Evolutionary conservation across 2,888 invertebrate species (phyloP).

Genomic region (Hermodice carunculata): DNA sequence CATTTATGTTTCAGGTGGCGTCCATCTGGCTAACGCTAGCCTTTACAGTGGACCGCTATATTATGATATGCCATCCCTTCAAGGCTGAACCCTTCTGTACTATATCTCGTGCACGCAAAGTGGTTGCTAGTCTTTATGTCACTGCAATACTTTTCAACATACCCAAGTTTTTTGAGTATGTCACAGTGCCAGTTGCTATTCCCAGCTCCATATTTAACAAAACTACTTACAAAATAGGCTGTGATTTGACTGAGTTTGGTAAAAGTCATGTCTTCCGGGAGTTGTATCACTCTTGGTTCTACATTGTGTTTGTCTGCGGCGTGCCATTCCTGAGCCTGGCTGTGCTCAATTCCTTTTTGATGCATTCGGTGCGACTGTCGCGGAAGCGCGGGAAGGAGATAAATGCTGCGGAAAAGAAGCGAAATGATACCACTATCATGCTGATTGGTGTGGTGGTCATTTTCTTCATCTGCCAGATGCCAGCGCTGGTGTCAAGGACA

Average conservation of each 20-base stretch:
- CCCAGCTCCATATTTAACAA: slow-evolving; percentile 28
- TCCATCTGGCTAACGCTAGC: slow-evolving; percentile 68
- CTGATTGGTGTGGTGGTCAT: slow-evolving; percentile 68
- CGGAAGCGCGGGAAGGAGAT: slow-evolving; percentile 58
- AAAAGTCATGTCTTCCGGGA: slow-evolving; percentile 45
- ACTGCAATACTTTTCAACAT: slow-evolving; percentile 62
- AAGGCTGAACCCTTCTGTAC: slow-evolving; percentile 63
- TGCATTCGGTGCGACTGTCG: slow-evolving; percentile 64
- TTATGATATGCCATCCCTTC: slow-evolving; percentile 70
- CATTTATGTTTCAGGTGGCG: slow-evolving; percentile 66
- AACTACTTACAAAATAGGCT: slow-evolving; percentile 35
- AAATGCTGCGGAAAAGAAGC: slow-evolving; percentile 61
- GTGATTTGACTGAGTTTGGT: slow-evolving; percentile 55
- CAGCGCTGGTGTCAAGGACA: slow-evolving; percentile 67
- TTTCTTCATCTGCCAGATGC: slow-evolving; percentile 68
- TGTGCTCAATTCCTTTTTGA: slow-evolving; percentile 65
- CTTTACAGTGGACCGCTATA: slow-evolving; percentile 68
- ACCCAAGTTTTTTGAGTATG: slow-evolving; percentile 66
- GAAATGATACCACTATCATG: slow-evolving; percentile 69
- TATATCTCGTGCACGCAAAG: slow-evolving; percentile 56
- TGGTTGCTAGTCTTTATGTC: slow-evolving; percentile 53
- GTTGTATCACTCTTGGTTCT: slow-evolving; percentile 66
- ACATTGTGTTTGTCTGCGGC: slow-evolving; percentile 65
- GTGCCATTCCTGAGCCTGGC: slow-evolving; percentile 66
- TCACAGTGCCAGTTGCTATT: slow-evolving; percentile 42